These are phyloP conservation scores for Neocrepidodera transversa DNA, from an alignment of 2,888 invertebrate species.

Conservation along the genomic window DNA sequence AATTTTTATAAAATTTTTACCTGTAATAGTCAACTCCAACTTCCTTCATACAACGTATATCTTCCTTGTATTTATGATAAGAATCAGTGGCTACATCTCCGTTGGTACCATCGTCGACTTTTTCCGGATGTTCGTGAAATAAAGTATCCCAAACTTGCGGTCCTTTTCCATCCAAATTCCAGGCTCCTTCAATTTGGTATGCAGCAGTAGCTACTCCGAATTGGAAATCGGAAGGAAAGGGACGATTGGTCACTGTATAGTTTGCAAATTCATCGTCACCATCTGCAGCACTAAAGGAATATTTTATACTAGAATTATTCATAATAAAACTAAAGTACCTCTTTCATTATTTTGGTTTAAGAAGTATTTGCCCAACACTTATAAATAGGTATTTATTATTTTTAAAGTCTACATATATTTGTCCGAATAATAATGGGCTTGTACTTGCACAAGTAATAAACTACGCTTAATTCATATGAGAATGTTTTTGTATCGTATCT, in stretches of 20 bases:
- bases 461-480: no score
- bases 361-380: no score
- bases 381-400: no score
- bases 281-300: constrained; percentile 27
- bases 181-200: constrained; percentile 50
- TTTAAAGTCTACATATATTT: no score
- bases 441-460: no score
- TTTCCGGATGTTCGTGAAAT: constrained; percentile 29
- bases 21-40: constrained; percentile 66
- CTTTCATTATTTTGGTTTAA: no score
- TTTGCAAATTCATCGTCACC: constrained; percentile 35
- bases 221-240: constrained; percentile 40
- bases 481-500: no score
- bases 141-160: constrained; percentile 42
- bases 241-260: constrained; percentile 36
- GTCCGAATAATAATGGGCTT: no score
- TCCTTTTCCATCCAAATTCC: constrained; percentile 49
- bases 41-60: constrained; percentile 65
- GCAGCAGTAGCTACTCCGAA: constrained; percentile 51
- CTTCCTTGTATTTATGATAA: constrained; percentile 70
- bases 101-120: constrained; percentile 53
- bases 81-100: constrained; percentile 73
- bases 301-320: constrained; percentile 6
- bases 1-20: no score
- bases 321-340: no score